These are phyloP conservation scores for Polypedilum vanderplanki DNA, from an alignment of 1,140 invertebrate genomes.

Conservation along the genomic window DNA sequence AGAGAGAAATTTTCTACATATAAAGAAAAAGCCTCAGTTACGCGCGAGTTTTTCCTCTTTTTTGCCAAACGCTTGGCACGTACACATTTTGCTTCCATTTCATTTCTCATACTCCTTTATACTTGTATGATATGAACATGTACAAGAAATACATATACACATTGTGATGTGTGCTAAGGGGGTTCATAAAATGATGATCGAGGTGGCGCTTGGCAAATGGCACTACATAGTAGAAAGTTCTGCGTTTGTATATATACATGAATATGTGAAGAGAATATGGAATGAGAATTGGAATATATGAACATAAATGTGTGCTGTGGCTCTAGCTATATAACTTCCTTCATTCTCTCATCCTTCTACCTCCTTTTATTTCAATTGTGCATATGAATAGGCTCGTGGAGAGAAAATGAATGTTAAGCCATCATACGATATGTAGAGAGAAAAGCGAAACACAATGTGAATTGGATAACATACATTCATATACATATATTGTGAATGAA, in stretches of 20 bases:
- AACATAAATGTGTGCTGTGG: no score
- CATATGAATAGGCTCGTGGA: not conserved
- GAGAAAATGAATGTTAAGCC: not conserved
- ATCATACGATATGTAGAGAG: not conserved
- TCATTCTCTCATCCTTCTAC: no score
- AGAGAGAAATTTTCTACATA: not conserved
- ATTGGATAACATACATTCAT: no score
- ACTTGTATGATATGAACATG: no score
- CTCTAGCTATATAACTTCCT: no score
- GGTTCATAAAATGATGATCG: conserved; percentile 17
- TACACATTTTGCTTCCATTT: conserved; percentile 18
- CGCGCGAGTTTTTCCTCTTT: not conserved
- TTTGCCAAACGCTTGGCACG: not conserved
- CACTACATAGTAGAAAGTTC: not conserved
- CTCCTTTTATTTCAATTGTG: conserved; percentile 8
- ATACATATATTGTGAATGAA: no score
- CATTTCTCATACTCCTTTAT: not conserved
- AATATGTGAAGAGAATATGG: conserved; percentile 9
- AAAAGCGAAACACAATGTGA: not conserved
- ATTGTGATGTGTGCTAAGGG: not conserved
- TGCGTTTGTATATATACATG: not conserved
- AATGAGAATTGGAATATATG: not conserved
- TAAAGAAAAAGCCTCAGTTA: not conserved
- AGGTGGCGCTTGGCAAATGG: not conserved
- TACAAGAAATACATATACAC: no score